phyloP scores from a whole-genome alignment of 2,797 vertebrate genomes.

The Amblyopsis hoosieri region DNA sequence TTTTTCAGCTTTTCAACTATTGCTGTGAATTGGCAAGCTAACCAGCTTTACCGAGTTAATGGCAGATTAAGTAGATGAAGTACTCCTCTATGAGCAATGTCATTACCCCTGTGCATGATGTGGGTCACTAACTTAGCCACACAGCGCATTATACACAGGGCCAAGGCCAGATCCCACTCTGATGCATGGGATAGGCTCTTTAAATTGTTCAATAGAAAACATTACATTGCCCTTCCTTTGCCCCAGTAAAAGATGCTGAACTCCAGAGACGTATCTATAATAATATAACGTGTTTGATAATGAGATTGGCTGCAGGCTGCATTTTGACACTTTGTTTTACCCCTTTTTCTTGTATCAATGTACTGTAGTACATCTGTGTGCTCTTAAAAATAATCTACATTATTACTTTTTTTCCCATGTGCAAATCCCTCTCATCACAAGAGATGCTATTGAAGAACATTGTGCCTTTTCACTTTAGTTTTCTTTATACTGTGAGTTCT shows the following conservation, averaged over 20 bases:
- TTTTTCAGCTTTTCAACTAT: no score
- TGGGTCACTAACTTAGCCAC: conserved; percentile 53
- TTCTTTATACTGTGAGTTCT: conserved; percentile 34
- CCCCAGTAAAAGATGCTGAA: conserved; percentile 1
- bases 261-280: conserved; percentile 49
- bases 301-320: conserved; percentile 59
- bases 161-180: conserved; percentile 31
- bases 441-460: conserved; percentile 66
- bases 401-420: conserved; percentile 10
- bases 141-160: conserved; percentile 39
- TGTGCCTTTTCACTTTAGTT: conserved; percentile 41
- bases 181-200: conserved; percentile 44
- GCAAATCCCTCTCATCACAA: conserved; percentile 31
- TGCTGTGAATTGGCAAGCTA: no score
- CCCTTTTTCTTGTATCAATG: not conserved
- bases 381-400: conserved; percentile 7
- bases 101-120: no score
- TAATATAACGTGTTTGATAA: conserved; percentile 60
- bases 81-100: no score
- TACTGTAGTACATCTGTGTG: no score
- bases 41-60: conserved; percentile 37
- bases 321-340: conserved; percentile 27
- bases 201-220: conserved; percentile 38
- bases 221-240: conserved; percentile 45
- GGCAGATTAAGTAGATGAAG: conserved; percentile 53